Conservation (phyloP, 2,113 vertebrate species). For the Pimephales promelas region DNA sequence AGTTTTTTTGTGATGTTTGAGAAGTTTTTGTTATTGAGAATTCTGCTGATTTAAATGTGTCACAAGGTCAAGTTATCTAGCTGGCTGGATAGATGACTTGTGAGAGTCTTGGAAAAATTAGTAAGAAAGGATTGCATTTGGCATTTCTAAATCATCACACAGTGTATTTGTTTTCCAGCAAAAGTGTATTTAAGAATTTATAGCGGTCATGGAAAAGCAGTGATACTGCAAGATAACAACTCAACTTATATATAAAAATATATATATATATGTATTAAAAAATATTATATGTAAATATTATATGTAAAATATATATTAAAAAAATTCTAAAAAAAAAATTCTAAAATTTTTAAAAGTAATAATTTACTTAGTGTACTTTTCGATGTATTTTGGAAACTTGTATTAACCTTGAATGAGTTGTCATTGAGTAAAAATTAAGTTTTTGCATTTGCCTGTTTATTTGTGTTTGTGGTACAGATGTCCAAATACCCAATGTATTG, state of each 20-base stretch:
- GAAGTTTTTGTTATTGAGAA: neutral
- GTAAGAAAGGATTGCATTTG: too few relatives aligned
- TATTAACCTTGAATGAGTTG: slow-evolving; percentile 18
- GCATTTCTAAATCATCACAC: too few relatives aligned
- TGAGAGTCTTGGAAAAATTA: too few relatives aligned
- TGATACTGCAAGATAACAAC: neutral
- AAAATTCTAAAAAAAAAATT: too few relatives aligned
- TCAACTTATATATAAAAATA: neutral
- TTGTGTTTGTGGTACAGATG: slow-evolving; percentile 55
- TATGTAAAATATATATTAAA: neutral
- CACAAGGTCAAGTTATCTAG: neutral
- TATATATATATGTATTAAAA: too few relatives aligned
- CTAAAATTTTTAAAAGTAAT: neutral
- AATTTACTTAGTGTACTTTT: neutral
- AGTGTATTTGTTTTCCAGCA: neutral
- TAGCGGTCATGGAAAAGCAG: neutral
- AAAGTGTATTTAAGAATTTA: neutral
- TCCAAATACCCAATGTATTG: slow-evolving; percentile 17
- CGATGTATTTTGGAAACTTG: neutral
- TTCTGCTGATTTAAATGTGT: neutral
- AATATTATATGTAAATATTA: too few relatives aligned
- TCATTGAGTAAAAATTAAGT: slow-evolving; percentile 1
- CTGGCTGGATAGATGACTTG: too few relatives aligned
- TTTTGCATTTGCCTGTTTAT: neutral
- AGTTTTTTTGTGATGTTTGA: too few relatives aligned